Base-by-base conservation (phyloP, 1,140 invertebrate species). In the Caenorhabditis latens region DNA sequence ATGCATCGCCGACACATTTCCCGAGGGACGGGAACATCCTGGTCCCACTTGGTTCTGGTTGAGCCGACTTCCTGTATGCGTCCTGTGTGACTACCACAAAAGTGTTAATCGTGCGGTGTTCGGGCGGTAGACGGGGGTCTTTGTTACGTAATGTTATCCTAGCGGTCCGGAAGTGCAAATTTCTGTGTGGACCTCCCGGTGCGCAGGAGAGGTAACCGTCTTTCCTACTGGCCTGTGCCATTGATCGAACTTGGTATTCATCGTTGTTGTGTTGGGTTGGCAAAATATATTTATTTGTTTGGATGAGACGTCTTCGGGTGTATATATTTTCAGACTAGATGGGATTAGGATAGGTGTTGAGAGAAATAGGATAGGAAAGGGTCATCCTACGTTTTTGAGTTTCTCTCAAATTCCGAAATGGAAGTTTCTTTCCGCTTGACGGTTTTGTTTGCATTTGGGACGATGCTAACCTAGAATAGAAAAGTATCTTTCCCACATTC, bases 61-160 rank as follows among this genome's bases (percentile, higher is more conserved):
- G 71, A 50, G 46, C 71, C 71, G 71, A 79, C 71, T 79, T 79
- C 71, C 71, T 79, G 71, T 50, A 79, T 50, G 43, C 4, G 11
- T 71, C 42, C 21, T 11, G 14, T 6, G 19, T 8, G n/a, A 16
- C 71, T 13, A 79, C 71, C 71, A 79, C 46, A 79, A 50, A 79
- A 79, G 71, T 79, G 71, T 79, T 79, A 79, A 79, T 79, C 71
- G 71, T 79, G 71, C 46, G n/a, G 71, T 79, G n/a, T 46, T 79
- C 71, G 46, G 71, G 13, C 71, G 71, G 71, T 79, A 42, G n/a
- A n/a, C 46, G 42, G 11, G 32, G 40, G 43, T 46, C 46, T 79
- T 79, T 79, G 71, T 79, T 79, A n/a, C 71, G 71, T 79, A 79
- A 79, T 79, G 71, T 79, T 79, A 79, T 79, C 71, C 40, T 50